Conservation (phyloP, 1,140 invertebrate species). For the Rhopalosiphum padi region DNA sequence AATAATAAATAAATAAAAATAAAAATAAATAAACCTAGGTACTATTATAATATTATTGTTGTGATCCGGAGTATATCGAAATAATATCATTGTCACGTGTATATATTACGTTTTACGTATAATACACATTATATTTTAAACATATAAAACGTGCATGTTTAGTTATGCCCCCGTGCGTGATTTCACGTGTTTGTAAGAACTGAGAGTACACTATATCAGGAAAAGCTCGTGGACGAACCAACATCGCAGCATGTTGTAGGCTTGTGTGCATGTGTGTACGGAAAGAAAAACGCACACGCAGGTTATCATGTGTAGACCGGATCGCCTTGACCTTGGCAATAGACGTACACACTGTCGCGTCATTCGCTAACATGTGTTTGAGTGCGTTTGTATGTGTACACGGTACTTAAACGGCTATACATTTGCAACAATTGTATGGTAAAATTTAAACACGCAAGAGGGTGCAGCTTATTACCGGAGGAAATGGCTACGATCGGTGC, state of each 20-base stretch:
- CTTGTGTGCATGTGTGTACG: not conserved
- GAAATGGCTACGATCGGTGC: not conserved
- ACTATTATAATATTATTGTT: not conserved
- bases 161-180: not conserved
- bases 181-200: not conserved
- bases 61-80: not conserved
- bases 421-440: not conserved
- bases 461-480: not conserved
- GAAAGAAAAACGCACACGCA: conserved; percentile 17
- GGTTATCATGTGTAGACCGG: not conserved
- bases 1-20: too few relatives aligned
- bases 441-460: not conserved
- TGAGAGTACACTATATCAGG: not conserved
- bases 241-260: not conserved
- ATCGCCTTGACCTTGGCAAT: conserved; percentile 46
- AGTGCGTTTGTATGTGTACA: not conserved
- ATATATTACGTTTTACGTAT: not conserved
- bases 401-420: not conserved
- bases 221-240: not conserved
- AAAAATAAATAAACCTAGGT: too few relatives aligned
- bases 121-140: too few relatives aligned
- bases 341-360: not conserved
- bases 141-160: too few relatives aligned
- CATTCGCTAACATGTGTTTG: not conserved
- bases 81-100: not conserved